phyloP scores from a whole-genome alignment of 2,888 invertebrate genomes.

The Piscicola geometra region DNA sequence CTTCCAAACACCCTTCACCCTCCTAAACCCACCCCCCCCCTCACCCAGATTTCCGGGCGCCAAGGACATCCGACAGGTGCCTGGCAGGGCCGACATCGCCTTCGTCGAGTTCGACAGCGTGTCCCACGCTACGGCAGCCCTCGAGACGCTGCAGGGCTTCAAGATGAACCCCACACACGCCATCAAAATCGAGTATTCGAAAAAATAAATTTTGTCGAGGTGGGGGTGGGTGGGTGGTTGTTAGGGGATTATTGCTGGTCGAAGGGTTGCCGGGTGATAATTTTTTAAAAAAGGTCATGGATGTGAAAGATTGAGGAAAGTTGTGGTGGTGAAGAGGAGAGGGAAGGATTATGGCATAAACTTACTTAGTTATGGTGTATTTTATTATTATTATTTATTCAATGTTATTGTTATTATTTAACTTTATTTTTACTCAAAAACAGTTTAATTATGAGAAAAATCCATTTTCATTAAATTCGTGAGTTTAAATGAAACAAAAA shows the following conservation, averaged over 20 bases:
- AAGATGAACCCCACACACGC: slow-evolving; percentile 29
- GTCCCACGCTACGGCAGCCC: slow-evolving; percentile 5
- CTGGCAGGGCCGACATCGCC: slow-evolving; percentile 25
- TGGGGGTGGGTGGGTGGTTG: no score
- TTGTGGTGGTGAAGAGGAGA: no score
- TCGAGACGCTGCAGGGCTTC: slow-evolving; percentile 28
- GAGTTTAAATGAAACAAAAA: no score
- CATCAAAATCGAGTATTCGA: slow-evolving; percentile 25
- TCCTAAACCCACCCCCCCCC: not conserved
- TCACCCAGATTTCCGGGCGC: slow-evolving; percentile 12
- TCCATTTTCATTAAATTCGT: not conserved
- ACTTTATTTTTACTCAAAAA: not conserved
- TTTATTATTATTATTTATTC: not conserved
- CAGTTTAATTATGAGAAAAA: not conserved
- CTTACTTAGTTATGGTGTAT: no score
- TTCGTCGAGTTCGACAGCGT: slow-evolving; percentile 28
- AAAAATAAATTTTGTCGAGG: slow-evolving; percentile 13
- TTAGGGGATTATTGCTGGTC: no score
- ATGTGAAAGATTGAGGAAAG: no score
- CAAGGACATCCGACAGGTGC: slow-evolving; percentile 21
- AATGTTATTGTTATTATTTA: not conserved
- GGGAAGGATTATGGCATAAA: no score
- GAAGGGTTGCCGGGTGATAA: no score
- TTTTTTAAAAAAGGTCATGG: no score
- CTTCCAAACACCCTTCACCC: not conserved